Evolutionary conservation across 2,888 invertebrate genomes (phyloP), one percentile per base, ranked within the genome.

Genomic region (Nematopogon swammerdamellus): DNA sequence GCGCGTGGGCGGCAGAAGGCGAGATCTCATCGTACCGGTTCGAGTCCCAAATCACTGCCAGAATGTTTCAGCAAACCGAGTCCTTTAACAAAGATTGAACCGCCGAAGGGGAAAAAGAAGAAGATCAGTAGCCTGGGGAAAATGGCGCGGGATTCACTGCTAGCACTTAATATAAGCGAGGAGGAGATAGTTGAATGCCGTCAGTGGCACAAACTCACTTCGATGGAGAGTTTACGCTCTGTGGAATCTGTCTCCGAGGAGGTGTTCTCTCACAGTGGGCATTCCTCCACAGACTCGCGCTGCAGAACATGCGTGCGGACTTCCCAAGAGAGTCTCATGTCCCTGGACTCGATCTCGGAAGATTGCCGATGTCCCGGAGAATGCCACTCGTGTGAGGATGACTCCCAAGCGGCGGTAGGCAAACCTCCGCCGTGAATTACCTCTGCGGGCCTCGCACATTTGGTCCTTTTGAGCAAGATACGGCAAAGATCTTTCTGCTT

Each of bases 201-300:
- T 30, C 59, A 72, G 1, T 75, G 77, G 0, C 75, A 77, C 46
- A 75, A 76, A 54, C 52, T 76, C 1, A 77, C 80, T 0, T 80
- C 79, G 0, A 71, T 77, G 0, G 80, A 80, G 48, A 79, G 79
- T 56, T 52, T 80, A 3, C 62, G 60, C 17, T 79, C 79, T 1
- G 50, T 80, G 2, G 80, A 80, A 29, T 80, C 79, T 0, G 80
- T 80, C 0, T 80, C 79, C 0, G 80, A 80, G 51, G 77, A 79
- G 45, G 74, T 74, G 0, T 70, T 69, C 36, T 75, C 75, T 0
- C 75, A 75, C 43, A 75, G 75, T 42, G 76, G 75, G 0, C 46
- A 44, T 16, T 71, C 76, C 1, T 80, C 80, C 0, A 55, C 69
- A 0, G 80, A 80, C 46, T 77, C 74, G 0, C 56, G 79, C 54